Evolutionary conservation across 2,797 vertebrate genomes (phyloP), one percentile per base, ranked within the genome.

Genomic region (Schizopygopsis pylzovi): DNA sequence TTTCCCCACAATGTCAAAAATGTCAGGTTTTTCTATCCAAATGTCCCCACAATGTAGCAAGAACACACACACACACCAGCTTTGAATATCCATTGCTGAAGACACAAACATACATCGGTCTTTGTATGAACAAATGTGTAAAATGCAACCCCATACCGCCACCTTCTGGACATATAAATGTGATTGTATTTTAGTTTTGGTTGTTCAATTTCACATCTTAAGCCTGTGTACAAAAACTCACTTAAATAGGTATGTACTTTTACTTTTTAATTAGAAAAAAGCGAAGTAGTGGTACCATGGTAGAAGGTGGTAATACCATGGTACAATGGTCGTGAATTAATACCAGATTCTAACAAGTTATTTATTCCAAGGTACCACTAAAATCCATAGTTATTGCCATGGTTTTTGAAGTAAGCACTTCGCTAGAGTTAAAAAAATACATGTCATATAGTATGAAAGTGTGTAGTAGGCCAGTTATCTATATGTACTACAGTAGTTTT

Each of bases 91-190:
- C 33, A 39, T 41, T 5, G n/a, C 39, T 59, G 5, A n/a, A 37
- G 63, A 81, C 22, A 52, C 52, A 61, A 25, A 25, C 41, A 63
- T 1, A 10, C 54, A 68, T 61, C 16, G 79, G 71, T 67, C 80
- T 61, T 79, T 91, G n/a, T 71, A 18, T 52, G 43, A 25, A 63
- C 72, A 72, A 59, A 72, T 59, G n/a, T 76, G 84, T 15, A 4
- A 82, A 59, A 84, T 85, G 85, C 88, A 91, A 92, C 83, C 85
- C 83, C 86, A 93, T 88, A 93, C 91, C 92, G 92, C 93, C 94
- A 91, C 92, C 95, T 94, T 80, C 90, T 92, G 94, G 93, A 45
- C 71, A 43, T 4, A 49, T 39, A 6, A 33, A 10, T 11, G 12
- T 61, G 4, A 73, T 56, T 56, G 28, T 67, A 43, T 56, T 71